Base-by-base conservation (phyloP, 64 coral and sea anemone species). In the Pachyseris speciosa region DNA sequence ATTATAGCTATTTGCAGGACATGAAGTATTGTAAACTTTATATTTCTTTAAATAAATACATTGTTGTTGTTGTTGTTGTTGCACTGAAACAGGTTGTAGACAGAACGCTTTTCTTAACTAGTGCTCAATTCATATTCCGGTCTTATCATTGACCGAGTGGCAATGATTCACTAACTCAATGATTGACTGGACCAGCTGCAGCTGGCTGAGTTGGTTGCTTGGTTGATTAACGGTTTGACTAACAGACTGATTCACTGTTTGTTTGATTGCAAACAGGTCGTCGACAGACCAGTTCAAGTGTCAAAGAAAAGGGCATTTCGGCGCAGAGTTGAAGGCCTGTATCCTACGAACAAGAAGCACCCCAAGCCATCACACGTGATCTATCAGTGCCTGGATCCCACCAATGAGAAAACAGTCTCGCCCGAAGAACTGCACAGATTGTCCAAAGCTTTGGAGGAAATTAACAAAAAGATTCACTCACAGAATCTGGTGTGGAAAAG, bases 401-500 rank as follows among this genome's bases (percentile, higher is more conserved):
- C 9, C 42, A 51, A 12, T 30, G 73, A 76, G 9, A 81, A 40
- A 41, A 61, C 19, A 0, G 53, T 81, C 19, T 81, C 77, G 55
- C 51, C 77, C 26, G 77, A 81, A 81, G 77, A 61, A 9, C 31
- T 60, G 3, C 19, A 11, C 77, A 59, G 77, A 36, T 40, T 81
- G 20, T 81, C 77, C 22, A 81, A 81, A 42, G 77, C 77, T 24
- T 33, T 81, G 51, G 77, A 81, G 36, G 53, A 53, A 58, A 81
- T 81, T n/a, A 81, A 81, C 77, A 61, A 61, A 40, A 81, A 81
- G 77, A 81, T 81, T 61, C 52, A 38, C 51, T 40, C 53, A 5
- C 77, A 81, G 24, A 81, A 81, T 40, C 32, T 81, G 33, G 52
- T 81, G 52, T 81, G 77, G 77, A 81, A 58, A 63, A 79, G 9